Evolutionary conservation across 2,113 vertebrate species (phyloP).

Genomic region (Dromas ardeola): DNA sequence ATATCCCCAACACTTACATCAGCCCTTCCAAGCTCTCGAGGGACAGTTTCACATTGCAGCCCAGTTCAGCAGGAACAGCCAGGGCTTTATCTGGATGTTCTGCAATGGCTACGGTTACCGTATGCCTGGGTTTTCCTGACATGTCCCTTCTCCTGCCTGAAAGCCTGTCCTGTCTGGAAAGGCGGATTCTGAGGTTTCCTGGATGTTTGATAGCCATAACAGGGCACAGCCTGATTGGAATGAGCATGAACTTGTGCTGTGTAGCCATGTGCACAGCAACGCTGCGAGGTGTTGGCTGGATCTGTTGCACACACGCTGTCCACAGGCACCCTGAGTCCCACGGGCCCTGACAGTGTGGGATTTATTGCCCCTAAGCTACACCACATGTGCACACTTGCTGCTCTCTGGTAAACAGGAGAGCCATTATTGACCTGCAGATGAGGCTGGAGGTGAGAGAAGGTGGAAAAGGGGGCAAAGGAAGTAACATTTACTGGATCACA

Average conservation of each 20-base stretch:
- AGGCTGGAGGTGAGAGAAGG: background rate
- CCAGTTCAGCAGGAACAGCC: slow-evolving; percentile 10
- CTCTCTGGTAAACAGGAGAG: background rate
- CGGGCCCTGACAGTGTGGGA: background rate
- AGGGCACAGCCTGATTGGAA: background rate
- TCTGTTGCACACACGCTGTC: background rate
- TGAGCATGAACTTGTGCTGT: background rate
- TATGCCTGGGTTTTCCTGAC: slow-evolving; percentile 11
- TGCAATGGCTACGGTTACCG: background rate
- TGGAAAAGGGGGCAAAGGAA: background rate
- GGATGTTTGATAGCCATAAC: background rate
- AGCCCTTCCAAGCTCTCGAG: slow-evolving; percentile 32
- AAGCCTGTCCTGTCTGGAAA: slow-evolving; percentile 3
- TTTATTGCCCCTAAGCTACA: background rate
- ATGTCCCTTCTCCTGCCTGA: background rate
- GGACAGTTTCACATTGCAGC: slow-evolving; percentile 21
- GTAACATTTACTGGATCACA: background rate
- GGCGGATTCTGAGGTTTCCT: background rate
- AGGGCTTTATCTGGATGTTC: slow-evolving; percentile 39
- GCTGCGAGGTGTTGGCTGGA: background rate
- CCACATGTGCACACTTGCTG: background rate
- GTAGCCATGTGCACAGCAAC: background rate
- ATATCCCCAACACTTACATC: slow-evolving; percentile 64
- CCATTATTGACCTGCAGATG: background rate
- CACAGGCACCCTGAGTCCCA: background rate